Percentiles rank a stretch among this genome's conserved stretches.
Conservation (phyloP, 2,797 vertebrate genomes). For the Chrosomus eos region DNA sequence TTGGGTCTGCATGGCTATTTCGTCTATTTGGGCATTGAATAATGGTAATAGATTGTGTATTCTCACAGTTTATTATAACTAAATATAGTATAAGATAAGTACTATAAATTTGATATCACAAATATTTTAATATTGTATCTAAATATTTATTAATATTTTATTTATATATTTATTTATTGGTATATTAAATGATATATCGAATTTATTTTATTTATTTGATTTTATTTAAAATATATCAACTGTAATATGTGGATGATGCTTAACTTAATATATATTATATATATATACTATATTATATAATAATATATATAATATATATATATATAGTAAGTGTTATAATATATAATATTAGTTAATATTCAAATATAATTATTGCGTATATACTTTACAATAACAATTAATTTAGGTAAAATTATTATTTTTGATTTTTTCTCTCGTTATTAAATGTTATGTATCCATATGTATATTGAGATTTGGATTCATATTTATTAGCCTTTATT, state of each 20-base stretch:
- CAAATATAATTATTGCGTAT: neutral
- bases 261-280: neutral
- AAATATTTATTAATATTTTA: neutral
- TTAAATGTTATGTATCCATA: neutral
- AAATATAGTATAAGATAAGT: neutral
- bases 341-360: neutral
- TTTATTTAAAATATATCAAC: neutral
- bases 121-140: neutral
- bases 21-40: neutral
- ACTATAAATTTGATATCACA: no score
- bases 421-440: neutral
- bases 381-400: neutral
- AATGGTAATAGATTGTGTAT: neutral
- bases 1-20: neutral
- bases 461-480: neutral
- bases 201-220: no score
- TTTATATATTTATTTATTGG: no score
- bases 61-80: neutral
- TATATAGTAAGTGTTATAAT: neutral
- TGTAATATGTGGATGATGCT: neutral
- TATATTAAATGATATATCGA: neutral
- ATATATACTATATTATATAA: neutral
- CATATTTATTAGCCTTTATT: neutral
- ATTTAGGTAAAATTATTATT: neutral
- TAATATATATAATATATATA: neutral